Percentiles rank a stretch among this genome's conserved stretches.
These are phyloP conservation scores for Leptopterna dolabrata DNA, from an alignment of 2,888 invertebrate species.

Conservation along the genomic window DNA sequence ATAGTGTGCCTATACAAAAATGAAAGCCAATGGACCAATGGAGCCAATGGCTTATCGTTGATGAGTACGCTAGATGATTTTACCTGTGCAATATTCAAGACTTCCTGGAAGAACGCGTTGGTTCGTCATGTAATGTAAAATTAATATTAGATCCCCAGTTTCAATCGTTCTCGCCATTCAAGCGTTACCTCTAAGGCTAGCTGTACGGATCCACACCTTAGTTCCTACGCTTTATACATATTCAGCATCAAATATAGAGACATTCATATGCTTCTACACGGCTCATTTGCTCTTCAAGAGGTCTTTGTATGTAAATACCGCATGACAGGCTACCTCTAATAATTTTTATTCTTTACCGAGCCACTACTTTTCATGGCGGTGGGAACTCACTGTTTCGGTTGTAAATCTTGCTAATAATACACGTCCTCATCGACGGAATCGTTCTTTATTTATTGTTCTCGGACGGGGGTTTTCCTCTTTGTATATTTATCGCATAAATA, in stretches of 20 bases:
- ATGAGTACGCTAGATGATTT: too few species aligned
- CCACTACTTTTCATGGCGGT: neutral
- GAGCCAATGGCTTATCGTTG: too few species aligned
- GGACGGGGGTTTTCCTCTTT: neutral
- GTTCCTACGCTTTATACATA: slow-evolving; percentile 2
- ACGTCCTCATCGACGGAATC: neutral
- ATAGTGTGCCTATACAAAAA: too few species aligned
- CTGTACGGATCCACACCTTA: neutral
- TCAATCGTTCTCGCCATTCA: neutral
- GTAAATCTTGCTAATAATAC: neutral
- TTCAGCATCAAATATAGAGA: neutral
- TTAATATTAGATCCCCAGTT: too few species aligned
- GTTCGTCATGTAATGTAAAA: too few species aligned
- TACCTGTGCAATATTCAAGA: too few species aligned
- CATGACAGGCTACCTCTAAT: neutral
- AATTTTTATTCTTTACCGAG: neutral
- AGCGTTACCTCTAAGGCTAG: neutral
- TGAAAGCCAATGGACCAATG: too few species aligned
- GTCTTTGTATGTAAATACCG: slow-evolving; percentile 8
- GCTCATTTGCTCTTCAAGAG: neutral
- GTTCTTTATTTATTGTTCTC: neutral
- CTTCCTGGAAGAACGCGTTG: too few species aligned
- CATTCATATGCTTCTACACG: slow-evolving; percentile 5
- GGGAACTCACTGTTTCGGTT: neutral
- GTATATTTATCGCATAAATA: neutral